These are phyloP conservation scores for Petrolisthes cinctipes DNA, from an alignment of 2,888 invertebrate genomes.

Conservation along the genomic window DNA sequence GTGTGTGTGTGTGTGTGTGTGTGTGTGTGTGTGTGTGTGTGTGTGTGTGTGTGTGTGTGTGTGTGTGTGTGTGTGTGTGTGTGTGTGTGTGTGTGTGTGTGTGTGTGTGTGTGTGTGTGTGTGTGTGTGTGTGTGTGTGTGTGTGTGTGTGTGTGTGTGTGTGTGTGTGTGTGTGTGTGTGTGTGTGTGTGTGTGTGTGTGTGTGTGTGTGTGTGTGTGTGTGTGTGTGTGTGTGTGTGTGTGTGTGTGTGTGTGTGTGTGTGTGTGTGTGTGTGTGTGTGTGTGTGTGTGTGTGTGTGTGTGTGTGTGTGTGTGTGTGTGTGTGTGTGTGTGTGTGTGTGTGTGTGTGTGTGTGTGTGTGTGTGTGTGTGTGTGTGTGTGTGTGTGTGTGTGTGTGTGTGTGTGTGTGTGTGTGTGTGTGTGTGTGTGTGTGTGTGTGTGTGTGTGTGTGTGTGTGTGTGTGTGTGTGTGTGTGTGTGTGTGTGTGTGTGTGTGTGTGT, in stretches of 20 bases:
- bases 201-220: not conserved
- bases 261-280: not conserved
- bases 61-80: slow-evolving; percentile 14
- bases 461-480: slow-evolving; percentile 30
- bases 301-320: not conserved
- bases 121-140: slow-evolving; percentile 34
- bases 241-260: slow-evolving; percentile 16
- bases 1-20: too few relatives aligned
- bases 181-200: not conserved
- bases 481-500: slow-evolving; percentile 33
- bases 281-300: not conserved
- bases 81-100: slow-evolving; percentile 25
- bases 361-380: not conserved
- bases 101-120: slow-evolving; percentile 30
- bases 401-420: not conserved
- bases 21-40: too few relatives aligned
- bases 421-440: too few relatives aligned
- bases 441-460: not conserved
- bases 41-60: not conserved
- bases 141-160: not conserved
- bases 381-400: not conserved
- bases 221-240: slow-evolving; percentile 12
- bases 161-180: not conserved
- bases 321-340: too few relatives aligned
- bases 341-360: slow-evolving; percentile 1